Evolutionary conservation across 2,113 vertebrate species (phyloP).

Genomic region (Microtus oregoni): DNA sequence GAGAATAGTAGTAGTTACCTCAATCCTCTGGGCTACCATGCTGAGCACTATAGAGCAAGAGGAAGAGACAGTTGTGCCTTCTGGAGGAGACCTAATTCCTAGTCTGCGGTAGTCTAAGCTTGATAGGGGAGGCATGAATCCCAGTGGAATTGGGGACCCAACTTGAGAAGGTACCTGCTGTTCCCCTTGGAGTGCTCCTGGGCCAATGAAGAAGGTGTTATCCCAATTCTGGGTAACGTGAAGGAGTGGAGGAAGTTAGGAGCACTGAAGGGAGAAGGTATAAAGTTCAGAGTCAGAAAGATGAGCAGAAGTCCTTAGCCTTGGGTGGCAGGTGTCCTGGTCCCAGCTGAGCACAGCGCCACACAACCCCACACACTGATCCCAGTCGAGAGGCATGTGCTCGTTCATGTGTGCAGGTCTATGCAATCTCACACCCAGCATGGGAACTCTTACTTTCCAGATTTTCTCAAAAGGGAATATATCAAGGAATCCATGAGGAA

Average conservation of each 20-base stretch:
- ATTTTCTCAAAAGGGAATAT: constrained; percentile 5
- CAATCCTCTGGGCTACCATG: neutral
- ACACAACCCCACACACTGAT: neutral
- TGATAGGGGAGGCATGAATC: neutral
- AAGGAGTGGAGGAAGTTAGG: neutral
- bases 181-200: neutral
- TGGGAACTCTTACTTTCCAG: neutral
- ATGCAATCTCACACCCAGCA: neutral
- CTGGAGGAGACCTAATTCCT: neutral
- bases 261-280: no score
- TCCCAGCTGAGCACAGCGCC: neutral
- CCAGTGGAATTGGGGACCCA: neutral
- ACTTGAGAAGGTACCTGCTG: neutral
- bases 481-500: constrained; percentile 25
- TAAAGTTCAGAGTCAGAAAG: constrained; percentile 28
- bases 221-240: neutral
- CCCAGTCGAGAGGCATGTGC: neutral
- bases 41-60: neutral
- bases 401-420: neutral
- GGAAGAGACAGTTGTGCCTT: neutral
- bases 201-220: neutral
- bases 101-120: no score
- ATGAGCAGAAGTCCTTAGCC: neutral
- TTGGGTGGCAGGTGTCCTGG: neutral
- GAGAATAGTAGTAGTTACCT: neutral